phyloP scores from a whole-genome alignment of 2,888 invertebrate species.

The Pristionchus japonicus region DNA sequence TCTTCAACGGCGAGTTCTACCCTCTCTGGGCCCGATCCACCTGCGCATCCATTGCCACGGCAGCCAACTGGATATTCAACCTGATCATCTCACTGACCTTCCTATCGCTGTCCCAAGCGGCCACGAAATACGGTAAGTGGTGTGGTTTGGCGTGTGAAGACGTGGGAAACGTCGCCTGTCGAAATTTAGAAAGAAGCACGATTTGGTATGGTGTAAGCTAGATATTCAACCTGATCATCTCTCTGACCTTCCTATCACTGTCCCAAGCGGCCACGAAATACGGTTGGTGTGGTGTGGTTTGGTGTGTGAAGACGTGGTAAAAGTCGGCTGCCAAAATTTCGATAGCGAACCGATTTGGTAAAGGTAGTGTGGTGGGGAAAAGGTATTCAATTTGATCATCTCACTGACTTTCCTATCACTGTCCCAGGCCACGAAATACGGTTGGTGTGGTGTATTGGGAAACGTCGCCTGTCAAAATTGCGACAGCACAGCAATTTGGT shows the following conservation, averaged over 20 bases:
- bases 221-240: constrained; percentile 78
- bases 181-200: background rate
- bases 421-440: constrained; percentile 69
- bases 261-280: constrained; percentile 69
- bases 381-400: constrained; percentile 78
- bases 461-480: background rate
- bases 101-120: constrained; percentile 72
- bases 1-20: constrained; percentile 79
- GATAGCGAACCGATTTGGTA: background rate
- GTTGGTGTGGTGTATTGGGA: background rate
- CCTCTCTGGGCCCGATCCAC: constrained; percentile 78
- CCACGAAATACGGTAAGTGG: constrained; percentile 68
- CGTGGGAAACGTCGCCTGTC: background rate
- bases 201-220: constrained; percentile 76
- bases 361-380: constrained; percentile 76
- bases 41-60: constrained; percentile 71
- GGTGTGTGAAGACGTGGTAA: background rate
- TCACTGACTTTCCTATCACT: constrained; percentile 78
- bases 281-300: constrained; percentile 54
- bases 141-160: background rate
- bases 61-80: constrained; percentile 78
- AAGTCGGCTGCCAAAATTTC: too few relatives aligned
- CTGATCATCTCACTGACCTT: constrained; percentile 79
- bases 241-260: constrained; percentile 77
- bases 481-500: background rate